Evolutionary conservation across 1,140 invertebrate genomes (phyloP), one percentile per base, ranked within the genome.

Genomic region (Tetraneura akinire): DNA sequence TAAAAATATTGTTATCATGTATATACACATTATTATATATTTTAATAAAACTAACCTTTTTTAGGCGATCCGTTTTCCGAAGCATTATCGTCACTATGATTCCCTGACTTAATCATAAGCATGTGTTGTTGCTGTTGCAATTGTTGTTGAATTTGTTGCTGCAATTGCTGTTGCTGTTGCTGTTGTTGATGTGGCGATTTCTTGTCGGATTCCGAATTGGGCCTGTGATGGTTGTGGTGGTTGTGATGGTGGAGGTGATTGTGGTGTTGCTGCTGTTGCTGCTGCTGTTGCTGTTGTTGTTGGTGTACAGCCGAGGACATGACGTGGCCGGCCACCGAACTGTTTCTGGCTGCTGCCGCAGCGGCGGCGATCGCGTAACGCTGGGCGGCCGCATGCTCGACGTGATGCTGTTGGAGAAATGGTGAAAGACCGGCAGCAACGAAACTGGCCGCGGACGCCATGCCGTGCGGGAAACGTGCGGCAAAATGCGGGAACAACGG

Each of bases 401-500:
- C 51, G 13, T 66, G 55, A 18, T 82, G 82, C 29, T 80, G 82
- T n/a, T 82, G 81, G 3, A 82, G 81, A 32, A 82, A 82, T 45
- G 81, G 81, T 21, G 81, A 76, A 29, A 81, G 60, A 32, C 80
- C 62, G n/a, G 81, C 71, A 29, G 81, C 71, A 47, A 70, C 81
- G 26, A 81, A 81, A 32, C 80, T 71, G 57, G 81, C 60, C 11
- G 81, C 60, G n/a, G 80, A 62, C 37, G 81, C 80, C 71, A 82
- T 80, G 23, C 68, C 70, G 45, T 80, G 62, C 47, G 82, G 82
- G 68, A 82, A 82, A 18, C 82, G 45, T 18, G 81, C 73, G 53
- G 82, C 81, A 53, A 82, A 82, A 42, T 82, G 82, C 42, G 82
- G 82, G 68, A 82, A 82, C 37, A 82, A 37, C 5, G 81, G 80